Percentiles rank a stretch among this genome's conserved stretches.
Conservation (phyloP, 2,113 vertebrate genomes). For the Piaya cayana region DNA sequence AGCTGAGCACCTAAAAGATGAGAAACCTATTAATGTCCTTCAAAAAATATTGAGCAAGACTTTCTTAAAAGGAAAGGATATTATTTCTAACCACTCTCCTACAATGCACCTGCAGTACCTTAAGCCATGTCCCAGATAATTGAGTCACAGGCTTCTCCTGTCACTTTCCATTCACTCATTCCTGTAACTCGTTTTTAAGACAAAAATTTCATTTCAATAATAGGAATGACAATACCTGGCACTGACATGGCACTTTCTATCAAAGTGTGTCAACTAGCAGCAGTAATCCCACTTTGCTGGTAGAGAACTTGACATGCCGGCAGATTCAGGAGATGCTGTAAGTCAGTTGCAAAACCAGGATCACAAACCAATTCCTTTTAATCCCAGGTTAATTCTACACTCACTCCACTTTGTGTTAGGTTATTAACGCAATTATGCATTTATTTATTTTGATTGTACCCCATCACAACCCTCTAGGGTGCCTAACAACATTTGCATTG, state of each 20-base stretch:
- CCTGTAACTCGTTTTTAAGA: background rate
- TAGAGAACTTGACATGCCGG: background rate
- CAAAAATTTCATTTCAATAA: background rate
- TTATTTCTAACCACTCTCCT: background rate
- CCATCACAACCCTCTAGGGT: background rate
- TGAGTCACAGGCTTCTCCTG: background rate
- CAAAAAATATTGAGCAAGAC: background rate
- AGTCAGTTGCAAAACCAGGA: background rate
- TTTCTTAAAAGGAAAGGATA: background rate
- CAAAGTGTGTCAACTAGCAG: background rate
- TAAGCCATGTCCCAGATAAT: background rate
- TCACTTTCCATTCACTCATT: background rate
- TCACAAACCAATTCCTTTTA: background rate
- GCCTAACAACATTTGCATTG: background rate
- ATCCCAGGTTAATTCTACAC: background rate
- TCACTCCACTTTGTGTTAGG: background rate
- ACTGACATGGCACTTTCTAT: background rate
- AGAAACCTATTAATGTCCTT: slow-evolving; percentile 10
- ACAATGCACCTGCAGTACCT: background rate
- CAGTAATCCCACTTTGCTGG: background rate
- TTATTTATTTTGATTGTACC: slow-evolving; percentile 31
- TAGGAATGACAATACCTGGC: background rate
- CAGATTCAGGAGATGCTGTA: background rate
- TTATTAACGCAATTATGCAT: background rate
- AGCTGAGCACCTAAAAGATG: slow-evolving; percentile 33